These are phyloP conservation scores for Macaria notata DNA, from an alignment of 2,888 invertebrate species.

Conservation along the genomic window DNA sequence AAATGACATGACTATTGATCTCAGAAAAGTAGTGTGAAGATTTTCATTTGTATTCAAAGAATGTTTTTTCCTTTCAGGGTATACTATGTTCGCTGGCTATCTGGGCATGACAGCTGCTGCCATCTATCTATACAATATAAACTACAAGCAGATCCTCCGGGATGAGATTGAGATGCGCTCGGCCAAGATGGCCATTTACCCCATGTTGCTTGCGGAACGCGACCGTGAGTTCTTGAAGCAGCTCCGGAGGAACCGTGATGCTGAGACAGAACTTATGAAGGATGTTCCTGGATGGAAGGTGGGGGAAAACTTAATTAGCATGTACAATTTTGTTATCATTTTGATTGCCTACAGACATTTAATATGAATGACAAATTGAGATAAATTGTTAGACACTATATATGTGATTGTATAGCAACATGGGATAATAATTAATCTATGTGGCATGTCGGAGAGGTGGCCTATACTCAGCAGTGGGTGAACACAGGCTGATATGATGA, in stretches of 20 bases:
- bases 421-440: too few species aligned
- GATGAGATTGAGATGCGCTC: constrained; percentile 89
- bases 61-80: constrained; percentile 69
- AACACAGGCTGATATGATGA: too few species aligned
- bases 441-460: too few species aligned
- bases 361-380: too few species aligned
- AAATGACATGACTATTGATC: too few species aligned
- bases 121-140: constrained; percentile 81
- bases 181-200: constrained; percentile 88
- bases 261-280: constrained; percentile 93
- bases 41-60: too few species aligned
- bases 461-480: too few species aligned
- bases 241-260: constrained; percentile 89
- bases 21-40: too few species aligned
- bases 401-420: too few species aligned
- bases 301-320: neutral
- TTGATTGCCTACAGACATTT: too few species aligned
- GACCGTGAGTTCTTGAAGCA: constrained; percentile 93
- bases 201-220: constrained; percentile 91
- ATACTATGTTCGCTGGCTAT: constrained; percentile 84
- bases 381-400: too few species aligned
- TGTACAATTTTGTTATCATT: too few species aligned
- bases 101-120: constrained; percentile 81
- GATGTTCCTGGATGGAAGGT: constrained; percentile 95
- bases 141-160: constrained; percentile 73